Conservation (phyloP, 2,888 invertebrate species). For the Criorhina ranunculi region DNA sequence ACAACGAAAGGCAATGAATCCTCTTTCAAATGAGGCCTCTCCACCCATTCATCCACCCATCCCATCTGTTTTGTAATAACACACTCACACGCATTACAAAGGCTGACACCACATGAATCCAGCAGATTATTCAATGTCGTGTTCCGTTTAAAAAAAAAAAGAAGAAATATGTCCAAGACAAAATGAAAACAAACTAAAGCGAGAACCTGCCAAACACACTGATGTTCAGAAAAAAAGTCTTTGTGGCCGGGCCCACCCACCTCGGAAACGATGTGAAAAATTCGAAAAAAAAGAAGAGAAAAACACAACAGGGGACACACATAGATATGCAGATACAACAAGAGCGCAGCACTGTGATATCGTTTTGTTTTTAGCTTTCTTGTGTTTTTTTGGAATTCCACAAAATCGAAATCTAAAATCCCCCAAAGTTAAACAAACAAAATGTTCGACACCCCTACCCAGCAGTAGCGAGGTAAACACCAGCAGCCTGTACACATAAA, state of each 20-base stretch:
- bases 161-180: slow-evolving; percentile 46
- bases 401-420: slow-evolving; percentile 61
- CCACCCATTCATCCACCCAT: slow-evolving; percentile 15
- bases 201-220: slow-evolving; percentile 27
- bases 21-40: slow-evolving; percentile 9
- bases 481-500: slow-evolving; percentile 39
- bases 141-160: slow-evolving; percentile 5
- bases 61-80: slow-evolving; percentile 44
- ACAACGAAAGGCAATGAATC: slow-evolving; percentile 29
- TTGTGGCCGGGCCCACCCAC: slow-evolving; percentile 56
- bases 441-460: slow-evolving; percentile 53
- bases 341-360: slow-evolving; percentile 31
- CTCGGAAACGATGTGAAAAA: slow-evolving; percentile 18
- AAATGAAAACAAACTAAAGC: slow-evolving; percentile 45
- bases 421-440: slow-evolving; percentile 74
- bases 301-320: slow-evolving; percentile 32
- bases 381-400: slow-evolving; percentile 35
- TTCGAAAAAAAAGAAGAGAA: slow-evolving; percentile 21
- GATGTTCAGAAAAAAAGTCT: slow-evolving; percentile 8
- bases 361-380: slow-evolving; percentile 24
- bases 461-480: slow-evolving; percentile 39
- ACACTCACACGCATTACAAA: slow-evolving; percentile 31
- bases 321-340: slow-evolving; percentile 16
- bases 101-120: slow-evolving; percentile 43
- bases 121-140: slow-evolving; percentile 61